Conservation (phyloP, 2,113 vertebrate genomes). For the Nibea albiflora region DNA sequence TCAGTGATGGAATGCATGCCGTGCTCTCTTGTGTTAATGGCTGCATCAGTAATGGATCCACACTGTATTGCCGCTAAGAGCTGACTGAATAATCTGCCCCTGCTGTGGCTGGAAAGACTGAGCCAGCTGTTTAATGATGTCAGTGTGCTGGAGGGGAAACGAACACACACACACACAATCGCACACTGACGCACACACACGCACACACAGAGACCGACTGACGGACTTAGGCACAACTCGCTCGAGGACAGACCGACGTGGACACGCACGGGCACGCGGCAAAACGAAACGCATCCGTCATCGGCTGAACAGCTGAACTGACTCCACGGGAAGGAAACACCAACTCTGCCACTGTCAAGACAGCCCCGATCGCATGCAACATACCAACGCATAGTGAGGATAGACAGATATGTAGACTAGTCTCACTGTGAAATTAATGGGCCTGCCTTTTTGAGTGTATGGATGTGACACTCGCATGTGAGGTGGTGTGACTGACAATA, state of each 20-base stretch:
- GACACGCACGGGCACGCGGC: conserved; percentile 52
- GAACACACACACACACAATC: conserved; percentile 57
- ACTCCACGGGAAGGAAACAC: conserved; percentile 78
- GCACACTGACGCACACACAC: conserved; percentile 5
- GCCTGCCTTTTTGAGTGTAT: conserved; percentile 36
- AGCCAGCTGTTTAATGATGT: conserved; percentile 86
- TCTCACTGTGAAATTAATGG: conserved; percentile 60
- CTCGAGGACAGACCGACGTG: conserved; percentile 65
- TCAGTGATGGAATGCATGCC: conserved; percentile 75
- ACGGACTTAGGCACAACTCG: conserved; percentile 59
- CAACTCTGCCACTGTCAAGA: conserved; percentile 66
- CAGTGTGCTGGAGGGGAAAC: conserved; percentile 78
- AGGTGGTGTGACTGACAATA: conserved; percentile 29
- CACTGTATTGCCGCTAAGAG: conserved; percentile 81
- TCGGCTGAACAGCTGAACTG: conserved; percentile 79
- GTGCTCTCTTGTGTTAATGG: conserved; percentile 79
- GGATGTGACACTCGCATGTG: conserved; percentile 39
- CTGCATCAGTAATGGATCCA: conserved; percentile 80
- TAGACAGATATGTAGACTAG: conserved; percentile 62
- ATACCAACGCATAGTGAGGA: conserved; percentile 63
- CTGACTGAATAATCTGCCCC: conserved; percentile 83
- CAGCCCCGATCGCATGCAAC: conserved; percentile 57
- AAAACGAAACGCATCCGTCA: conserved; percentile 75
- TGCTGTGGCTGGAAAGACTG: conserved; percentile 83
- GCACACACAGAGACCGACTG: conserved; percentile 15